phyloP scores from a whole-genome alignment of 2,113 vertebrate genomes.

The Athene cunicularia region DNA sequence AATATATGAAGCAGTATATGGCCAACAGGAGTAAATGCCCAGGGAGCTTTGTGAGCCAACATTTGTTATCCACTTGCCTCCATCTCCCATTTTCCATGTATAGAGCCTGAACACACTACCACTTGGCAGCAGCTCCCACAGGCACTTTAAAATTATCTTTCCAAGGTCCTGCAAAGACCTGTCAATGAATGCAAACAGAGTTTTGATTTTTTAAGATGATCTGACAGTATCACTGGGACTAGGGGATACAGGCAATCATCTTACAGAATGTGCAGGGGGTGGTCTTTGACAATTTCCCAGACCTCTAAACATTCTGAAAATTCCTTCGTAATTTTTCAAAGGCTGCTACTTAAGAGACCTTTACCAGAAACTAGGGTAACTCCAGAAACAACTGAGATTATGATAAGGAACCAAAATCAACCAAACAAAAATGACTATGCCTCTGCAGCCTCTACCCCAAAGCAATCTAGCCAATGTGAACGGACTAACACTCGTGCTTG shows the following conservation, averaged over 20 bases:
- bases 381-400: background rate
- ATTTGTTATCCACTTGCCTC: background rate
- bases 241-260: background rate
- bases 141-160: background rate
- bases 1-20: accelerated
- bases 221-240: background rate
- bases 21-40: accelerated
- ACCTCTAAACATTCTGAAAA: background rate
- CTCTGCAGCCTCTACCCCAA: background rate
- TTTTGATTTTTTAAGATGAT: background rate
- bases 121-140: background rate
- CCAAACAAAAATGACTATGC: background rate
- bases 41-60: background rate
- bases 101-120: background rate
- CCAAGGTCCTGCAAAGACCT: background rate
- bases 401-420: background rate
- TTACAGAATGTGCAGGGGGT: accelerated
- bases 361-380: background rate
- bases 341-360: background rate
- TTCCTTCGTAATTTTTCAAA: background rate
- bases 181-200: background rate
- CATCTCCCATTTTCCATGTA: accelerated
- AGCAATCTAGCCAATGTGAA: background rate
- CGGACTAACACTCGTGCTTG: accelerated
- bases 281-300: background rate